Base-by-base conservation (phyloP, 2,797 vertebrate species). In the Hydrophis major region DNA sequence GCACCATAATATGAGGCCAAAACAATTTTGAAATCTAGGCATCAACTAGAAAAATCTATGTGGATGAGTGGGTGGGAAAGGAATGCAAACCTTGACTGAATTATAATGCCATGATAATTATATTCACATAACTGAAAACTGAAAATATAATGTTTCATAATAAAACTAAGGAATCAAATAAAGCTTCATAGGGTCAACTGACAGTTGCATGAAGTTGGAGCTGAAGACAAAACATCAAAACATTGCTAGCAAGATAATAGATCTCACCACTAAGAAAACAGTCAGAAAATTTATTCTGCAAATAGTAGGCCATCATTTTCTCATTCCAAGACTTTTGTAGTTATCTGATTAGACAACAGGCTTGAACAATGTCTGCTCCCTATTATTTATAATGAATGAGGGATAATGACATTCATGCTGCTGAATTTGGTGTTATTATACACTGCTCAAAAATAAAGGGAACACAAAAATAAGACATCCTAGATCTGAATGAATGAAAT, bases 241-340 rank as follows among this genome's bases (percentile, higher is more conserved):
- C 89, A 78, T 94, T 94, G 94, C 94, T 96, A 96, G 91, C 92
- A 94, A 92, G 90, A 90, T 88, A 92, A 95, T 55, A 90, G 94
- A 89, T 90, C 95, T 86, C 0, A 47, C 95, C 95, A 94, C 91
- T 95, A 92, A 93, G 47, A n/a, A 59, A 94, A 89, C 7, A 91
- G 20, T 16, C 13, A 89, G 14, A n/a, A 93, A 94, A 94, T 95
- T 95, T 94, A 92, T 95, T 95, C 90, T 93, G 91, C 95, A 95
- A 95, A 94, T 93, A 95, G 91, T 93, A 93, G 93, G 94, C 92
- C 63, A 92, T 95, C 91, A 96, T 87, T 93, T 93, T 93, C 94
- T 55, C 47, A 74, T 94, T 95, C 93, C 94, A 94, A 92, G 47
- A 61, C 59, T 37, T 69, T 69, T 47, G 3, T 37, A 94, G 32